These are phyloP conservation scores for Tyto alba DNA, from an alignment of 2,113 vertebrate species.

Conservation along the genomic window DNA sequence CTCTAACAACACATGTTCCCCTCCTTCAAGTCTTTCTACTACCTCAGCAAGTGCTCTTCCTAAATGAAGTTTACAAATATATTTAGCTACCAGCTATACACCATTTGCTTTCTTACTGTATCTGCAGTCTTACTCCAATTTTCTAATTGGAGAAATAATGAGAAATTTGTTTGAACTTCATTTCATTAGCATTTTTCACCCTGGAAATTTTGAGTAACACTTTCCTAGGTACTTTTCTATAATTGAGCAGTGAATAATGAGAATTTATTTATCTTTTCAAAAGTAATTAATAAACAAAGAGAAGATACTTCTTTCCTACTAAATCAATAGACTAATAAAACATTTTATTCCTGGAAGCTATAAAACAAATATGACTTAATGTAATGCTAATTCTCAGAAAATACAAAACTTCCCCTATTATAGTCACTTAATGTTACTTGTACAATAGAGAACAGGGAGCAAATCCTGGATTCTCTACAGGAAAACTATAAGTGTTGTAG, in stretches of 20 bases:
- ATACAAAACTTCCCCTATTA: neutral
- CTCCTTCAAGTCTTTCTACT: neutral
- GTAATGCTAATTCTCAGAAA: neutral
- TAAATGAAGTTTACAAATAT: neutral
- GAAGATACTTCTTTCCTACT: neutral
- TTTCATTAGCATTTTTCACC: neutral
- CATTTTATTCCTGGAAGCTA: neutral
- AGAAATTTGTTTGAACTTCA: neutral
- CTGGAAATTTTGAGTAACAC: neutral
- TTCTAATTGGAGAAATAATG: neutral
- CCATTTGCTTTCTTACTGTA: neutral
- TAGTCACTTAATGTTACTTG: neutral
- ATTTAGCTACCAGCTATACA: neutral
- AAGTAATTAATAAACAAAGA: conserved; percentile 21
- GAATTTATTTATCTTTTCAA: neutral
- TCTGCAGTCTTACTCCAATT: neutral
- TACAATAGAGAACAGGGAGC: neutral
- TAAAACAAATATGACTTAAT: neutral
- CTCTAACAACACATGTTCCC: rapidly evolving
- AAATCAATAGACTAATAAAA: neutral
- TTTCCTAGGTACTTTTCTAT: neutral
- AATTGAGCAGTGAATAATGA: neutral
- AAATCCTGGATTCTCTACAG: neutral
- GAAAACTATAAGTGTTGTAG: neutral
- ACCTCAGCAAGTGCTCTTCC: neutral